Evolutionary conservation across 2,113 vertebrate species (phyloP), one percentile per base, ranked within the genome.

Genomic region (Thomomys bottae): DNA sequence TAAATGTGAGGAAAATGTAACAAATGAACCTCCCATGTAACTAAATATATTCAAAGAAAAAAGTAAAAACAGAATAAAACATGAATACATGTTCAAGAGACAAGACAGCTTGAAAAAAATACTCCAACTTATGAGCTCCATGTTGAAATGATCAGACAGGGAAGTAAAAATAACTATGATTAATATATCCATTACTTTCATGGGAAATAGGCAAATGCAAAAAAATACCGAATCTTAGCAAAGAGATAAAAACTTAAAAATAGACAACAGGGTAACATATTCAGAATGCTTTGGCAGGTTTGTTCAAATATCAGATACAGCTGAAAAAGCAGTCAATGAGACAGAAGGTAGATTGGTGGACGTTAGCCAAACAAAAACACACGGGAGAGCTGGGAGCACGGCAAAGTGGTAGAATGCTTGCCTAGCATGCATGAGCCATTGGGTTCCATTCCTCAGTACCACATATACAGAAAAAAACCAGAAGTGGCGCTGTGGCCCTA

Each of bases 111-210:
- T 24, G 4, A 17, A 1, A 49, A 67, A 81, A 36, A 61, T 5
- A 6, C 3, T 2, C 12, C 54, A 66, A 76, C 24, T 75, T 76
- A 38, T 76, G 30, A 87, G 28, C 40, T 18, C 63, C 34, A 42
- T 61, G 49, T 63, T 79, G 23, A 82, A 81, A 89, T 36, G 21
- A 61, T 49, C 71, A 73, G 57, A 34, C 26, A 83, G 12, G 70
- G 72, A 84, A 42, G 72, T 67, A 24, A 92, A 91, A 92, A 68
- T 66, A 66, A 45, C 38, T 73, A 26, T 67, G 18, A 59, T 57
- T 28, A 79, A 71, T 80, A 38, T 80, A 75, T 70, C 57, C 6
- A 36, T 24, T 8, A 78, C 49, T 42, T 68, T 61, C n/a, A 15
- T 59, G 40, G 15, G 20, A 80, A 85, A 66, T 30, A 42, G 45